These are phyloP conservation scores for Brenthis daphne DNA, from an alignment of 2,888 invertebrate species.

Conservation along the genomic window DNA sequence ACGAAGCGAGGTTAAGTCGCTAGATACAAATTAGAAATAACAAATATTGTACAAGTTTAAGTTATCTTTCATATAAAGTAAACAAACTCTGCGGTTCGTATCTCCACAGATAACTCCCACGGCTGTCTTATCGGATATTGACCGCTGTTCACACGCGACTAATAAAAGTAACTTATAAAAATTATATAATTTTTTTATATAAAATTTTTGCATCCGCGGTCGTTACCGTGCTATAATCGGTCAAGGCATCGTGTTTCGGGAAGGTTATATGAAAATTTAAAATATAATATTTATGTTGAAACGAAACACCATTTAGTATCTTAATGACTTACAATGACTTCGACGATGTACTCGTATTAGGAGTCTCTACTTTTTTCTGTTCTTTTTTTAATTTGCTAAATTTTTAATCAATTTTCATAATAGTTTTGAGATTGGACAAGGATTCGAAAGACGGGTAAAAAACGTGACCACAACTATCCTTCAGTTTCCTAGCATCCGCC, in stretches of 20 bases:
- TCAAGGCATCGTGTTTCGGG: no score
- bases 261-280: no score
- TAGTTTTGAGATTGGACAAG: conserved; percentile 2
- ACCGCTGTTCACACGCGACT: conserved; percentile 42
- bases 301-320: no score
- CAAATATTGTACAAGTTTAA: neutral
- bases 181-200: conserved; percentile 8
- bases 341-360: no score
- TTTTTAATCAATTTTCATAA: neutral
- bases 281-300: no score
- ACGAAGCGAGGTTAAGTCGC: neutral
- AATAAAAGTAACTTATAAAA: conserved; percentile 5
- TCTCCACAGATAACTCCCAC: conserved; percentile 46
- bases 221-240: no score
- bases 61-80: conserved; percentile 25
- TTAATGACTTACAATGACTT: no score
- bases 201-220: neutral
- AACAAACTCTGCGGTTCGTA: conserved; percentile 41
- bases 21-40: conserved; percentile 1
- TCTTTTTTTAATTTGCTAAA: neutral
- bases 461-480: conserved; percentile 14
- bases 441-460: conserved; percentile 4
- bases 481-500: neutral
- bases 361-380: neutral
- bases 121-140: conserved; percentile 50